Conservation (phyloP, 2,797 vertebrate species). For the Melanotaenia nigrans region DNA sequence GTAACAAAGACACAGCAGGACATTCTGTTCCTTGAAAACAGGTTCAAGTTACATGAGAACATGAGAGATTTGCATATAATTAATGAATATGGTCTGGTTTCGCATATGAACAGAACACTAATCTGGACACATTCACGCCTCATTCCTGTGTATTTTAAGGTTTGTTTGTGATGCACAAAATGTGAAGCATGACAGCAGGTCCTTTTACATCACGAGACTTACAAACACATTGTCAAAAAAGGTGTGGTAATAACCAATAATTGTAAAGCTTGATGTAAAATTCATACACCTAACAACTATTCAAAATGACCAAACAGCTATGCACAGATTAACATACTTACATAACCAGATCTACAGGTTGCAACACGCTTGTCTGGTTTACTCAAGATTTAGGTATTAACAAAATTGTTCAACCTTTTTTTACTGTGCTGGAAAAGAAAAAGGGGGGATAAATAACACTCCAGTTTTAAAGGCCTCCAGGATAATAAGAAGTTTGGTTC, state of each 20-base stretch:
- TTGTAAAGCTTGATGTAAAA: too few species aligned
- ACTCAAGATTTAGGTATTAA: neutral
- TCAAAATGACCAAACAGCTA: neutral
- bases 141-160: neutral
- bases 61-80: neutral
- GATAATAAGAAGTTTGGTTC: neutral
- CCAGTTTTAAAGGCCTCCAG: neutral
- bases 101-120: neutral
- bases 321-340: conserved; percentile 14
- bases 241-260: neutral
- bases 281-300: neutral
- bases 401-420: neutral
- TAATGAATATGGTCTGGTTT: neutral
- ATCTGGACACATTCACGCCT: neutral
- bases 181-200: neutral
- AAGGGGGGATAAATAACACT: neutral
- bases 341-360: neutral
- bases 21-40: neutral
- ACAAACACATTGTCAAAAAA: neutral
- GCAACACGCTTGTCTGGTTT: neutral
- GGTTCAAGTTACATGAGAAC: neutral
- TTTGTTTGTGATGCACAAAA: neutral
- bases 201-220: neutral
- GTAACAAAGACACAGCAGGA: neutral
- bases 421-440: neutral